These are phyloP conservation scores for Rhodinocichla rosea DNA, from an alignment of 2,113 vertebrate species.

Conservation along the genomic window DNA sequence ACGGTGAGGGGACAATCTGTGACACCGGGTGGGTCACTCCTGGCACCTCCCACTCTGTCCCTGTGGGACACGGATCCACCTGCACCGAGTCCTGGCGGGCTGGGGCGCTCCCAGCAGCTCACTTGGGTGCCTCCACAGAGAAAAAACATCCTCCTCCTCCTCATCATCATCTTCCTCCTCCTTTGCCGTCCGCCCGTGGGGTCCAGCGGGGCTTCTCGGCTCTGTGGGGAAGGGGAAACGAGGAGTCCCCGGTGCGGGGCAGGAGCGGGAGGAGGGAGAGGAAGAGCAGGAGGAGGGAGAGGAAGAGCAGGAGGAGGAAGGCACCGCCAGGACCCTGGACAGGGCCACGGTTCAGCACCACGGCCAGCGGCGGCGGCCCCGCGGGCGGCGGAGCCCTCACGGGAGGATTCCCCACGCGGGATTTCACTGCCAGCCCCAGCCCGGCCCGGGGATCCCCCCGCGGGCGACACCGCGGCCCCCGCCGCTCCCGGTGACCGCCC, in stretches of 20 bases:
- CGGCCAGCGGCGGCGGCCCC: neutral
- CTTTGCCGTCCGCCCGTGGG: fast-evolving
- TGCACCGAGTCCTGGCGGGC: fast-evolving
- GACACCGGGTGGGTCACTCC: fast-evolving
- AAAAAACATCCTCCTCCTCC: fast-evolving
- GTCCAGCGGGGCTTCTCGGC: neutral
- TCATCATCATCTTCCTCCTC: neutral
- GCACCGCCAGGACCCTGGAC: neutral
- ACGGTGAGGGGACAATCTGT: neutral
- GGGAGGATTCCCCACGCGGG: neutral
- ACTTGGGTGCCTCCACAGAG: neutral
- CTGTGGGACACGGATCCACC: neutral
- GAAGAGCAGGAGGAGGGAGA: neutral
- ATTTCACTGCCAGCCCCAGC: neutral
- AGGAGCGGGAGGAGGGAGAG: neutral
- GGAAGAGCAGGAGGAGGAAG: neutral
- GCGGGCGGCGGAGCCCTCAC: neutral
- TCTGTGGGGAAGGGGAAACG: neutral
- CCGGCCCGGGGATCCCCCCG: fast-evolving
- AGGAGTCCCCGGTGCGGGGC: neutral
- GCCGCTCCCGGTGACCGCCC: neutral
- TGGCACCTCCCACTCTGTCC: neutral
- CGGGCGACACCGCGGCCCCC: fast-evolving
- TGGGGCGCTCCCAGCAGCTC: neutral
- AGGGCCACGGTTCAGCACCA: neutral